phyloP scores from a whole-genome alignment of 1,140 invertebrate species.

The Oncopodura yosiiana region DNA sequence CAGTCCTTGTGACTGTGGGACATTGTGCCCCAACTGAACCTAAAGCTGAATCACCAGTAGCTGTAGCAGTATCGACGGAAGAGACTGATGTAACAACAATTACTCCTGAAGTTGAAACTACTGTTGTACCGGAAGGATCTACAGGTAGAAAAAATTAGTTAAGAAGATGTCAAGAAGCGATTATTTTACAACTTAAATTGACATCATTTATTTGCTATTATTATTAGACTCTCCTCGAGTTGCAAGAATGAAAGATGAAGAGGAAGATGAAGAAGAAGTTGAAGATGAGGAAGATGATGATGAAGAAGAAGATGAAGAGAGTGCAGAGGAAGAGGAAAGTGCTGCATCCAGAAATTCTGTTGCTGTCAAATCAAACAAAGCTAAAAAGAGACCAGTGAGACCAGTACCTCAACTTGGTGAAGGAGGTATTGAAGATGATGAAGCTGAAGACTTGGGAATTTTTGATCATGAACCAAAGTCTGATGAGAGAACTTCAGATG shows the following conservation, averaged over 20 bases:
- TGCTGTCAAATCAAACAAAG: slow-evolving; percentile 3
- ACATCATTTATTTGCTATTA: not conserved
- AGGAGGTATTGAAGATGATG: slow-evolving; percentile 33
- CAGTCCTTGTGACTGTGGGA: slow-evolving; percentile 13
- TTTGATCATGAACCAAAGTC: slow-evolving; percentile 22
- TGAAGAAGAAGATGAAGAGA: slow-evolving; percentile 32
- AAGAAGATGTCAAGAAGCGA: no score
- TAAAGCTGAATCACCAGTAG: not conserved
- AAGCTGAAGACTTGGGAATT: slow-evolving; percentile 34
- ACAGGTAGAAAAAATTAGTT: not conserved
- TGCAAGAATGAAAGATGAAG: slow-evolving; percentile 21
- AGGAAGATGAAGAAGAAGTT: slow-evolving; percentile 20
- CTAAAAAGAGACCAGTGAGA: slow-evolving; percentile 20
- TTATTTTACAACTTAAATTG: no score
- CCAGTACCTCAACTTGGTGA: slow-evolving; percentile 31
- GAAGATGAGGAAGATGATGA: slow-evolving; percentile 32
- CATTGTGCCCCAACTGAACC: slow-evolving; percentile 24
- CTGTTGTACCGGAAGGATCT: not conserved
- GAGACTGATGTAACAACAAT: slow-evolving; percentile 9
- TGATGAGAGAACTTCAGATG: slow-evolving; percentile 18
- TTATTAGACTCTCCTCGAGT: not conserved
- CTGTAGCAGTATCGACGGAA: slow-evolving; percentile 7
- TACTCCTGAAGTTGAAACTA: not conserved
- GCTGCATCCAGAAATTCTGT: slow-evolving; percentile 13
- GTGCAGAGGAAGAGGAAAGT: slow-evolving; percentile 25